Evolutionary conservation across 2,113 vertebrate species (phyloP), one percentile per base, ranked within the genome.

Genomic region (Xyliphius kryptos): DNA sequence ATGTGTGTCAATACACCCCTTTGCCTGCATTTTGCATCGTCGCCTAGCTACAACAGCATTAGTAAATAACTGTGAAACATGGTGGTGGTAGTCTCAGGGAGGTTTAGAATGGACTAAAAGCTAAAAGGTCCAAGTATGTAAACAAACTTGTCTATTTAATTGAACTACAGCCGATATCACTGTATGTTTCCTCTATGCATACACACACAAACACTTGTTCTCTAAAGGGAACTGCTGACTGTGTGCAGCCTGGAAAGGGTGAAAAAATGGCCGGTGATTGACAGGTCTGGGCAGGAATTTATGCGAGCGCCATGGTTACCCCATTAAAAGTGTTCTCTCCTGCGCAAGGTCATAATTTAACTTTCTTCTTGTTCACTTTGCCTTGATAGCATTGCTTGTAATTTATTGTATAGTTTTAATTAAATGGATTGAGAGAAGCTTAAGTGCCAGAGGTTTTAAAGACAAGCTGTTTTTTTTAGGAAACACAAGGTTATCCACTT

Each of bases 331-430:
- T 67, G 70, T 77, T 56, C 75, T 65, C 59, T 77, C 61, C 19
- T 0, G 54, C 63, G 32, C 74, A 67, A 75, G 75, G 75, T 79
- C 74, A 72, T 84, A 83, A 85, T 81, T 86, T 80, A 83, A 75
- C 68, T 74, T 57, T 52, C 63, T 72, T 75, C 48, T 61, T 59
- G 74, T 69, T 74, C 74, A 69, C 79, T 76, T 78, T 75, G 58
- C 59, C 51, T 58, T 72, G 70, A 80, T 78, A 77, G 76, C 71
- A 70, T 73, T 76, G 77, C 75, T 71, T 48, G 75, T 84, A 82
- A 85, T 86, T 84, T 83, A 86, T 78, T 66, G 76, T 79, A 77
- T 85, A 78, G 80, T 78, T 86, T 86, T 82, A 86, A 85, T 85
- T 82, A 85, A 85, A 82, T 81, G 67, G 79, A 86, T 81, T 77